These are phyloP conservation scores for Oncorhynchus nerka DNA, from an alignment of 2,113 vertebrate species.

Conservation along the genomic window DNA sequence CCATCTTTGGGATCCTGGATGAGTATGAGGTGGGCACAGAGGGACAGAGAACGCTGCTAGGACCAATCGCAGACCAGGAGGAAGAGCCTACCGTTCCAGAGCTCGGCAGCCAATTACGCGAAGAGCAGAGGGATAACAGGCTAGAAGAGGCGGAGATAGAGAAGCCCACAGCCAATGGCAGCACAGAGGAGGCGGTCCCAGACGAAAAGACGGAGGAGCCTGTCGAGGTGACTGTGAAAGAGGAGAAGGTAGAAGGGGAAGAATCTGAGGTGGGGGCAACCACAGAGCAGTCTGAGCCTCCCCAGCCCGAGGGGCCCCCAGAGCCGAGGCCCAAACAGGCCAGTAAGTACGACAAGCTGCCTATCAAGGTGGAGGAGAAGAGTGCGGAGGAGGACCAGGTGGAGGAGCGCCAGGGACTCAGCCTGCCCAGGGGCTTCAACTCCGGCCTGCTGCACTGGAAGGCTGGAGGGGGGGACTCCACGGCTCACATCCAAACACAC, in stretches of 20 bases:
- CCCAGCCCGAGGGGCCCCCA: conserved; percentile 8
- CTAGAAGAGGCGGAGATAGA: conserved; percentile 40
- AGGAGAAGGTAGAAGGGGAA: conserved; percentile 58
- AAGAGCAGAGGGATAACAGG: conserved; percentile 52
- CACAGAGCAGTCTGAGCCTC: conserved; percentile 15
- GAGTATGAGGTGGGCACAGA: conserved; percentile 89
- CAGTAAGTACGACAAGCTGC: conserved; percentile 90
- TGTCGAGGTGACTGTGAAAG: conserved; percentile 42
- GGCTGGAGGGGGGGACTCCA: conserved; percentile 91
- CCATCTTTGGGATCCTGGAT: conserved; percentile 92
- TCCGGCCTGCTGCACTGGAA: conserved; percentile 93
- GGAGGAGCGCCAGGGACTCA: conserved; percentile 80
- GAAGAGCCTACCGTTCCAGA: background rate
- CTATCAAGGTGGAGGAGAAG: conserved; percentile 80
- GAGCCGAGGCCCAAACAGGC: conserved; percentile 84
- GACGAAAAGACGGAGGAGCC: conserved; percentile 16
- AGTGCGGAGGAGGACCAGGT: conserved; percentile 72
- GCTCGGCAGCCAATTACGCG: conserved; percentile 10
- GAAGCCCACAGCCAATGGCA: conserved; percentile 6
- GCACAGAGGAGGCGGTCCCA: background rate
- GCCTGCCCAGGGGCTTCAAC: conserved; percentile 81
- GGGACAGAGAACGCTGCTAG: conserved; percentile 79
- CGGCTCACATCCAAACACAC: conserved; percentile 91
- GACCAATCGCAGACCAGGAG: conserved; percentile 14
- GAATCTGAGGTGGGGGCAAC: conserved; percentile 48